A percentile compares a stretch with the other conserved stretches of the same genome.
These are phyloP conservation scores for Momotus momota DNA, from an alignment of 2,797 vertebrate genomes.

Conservation along the genomic window DNA sequence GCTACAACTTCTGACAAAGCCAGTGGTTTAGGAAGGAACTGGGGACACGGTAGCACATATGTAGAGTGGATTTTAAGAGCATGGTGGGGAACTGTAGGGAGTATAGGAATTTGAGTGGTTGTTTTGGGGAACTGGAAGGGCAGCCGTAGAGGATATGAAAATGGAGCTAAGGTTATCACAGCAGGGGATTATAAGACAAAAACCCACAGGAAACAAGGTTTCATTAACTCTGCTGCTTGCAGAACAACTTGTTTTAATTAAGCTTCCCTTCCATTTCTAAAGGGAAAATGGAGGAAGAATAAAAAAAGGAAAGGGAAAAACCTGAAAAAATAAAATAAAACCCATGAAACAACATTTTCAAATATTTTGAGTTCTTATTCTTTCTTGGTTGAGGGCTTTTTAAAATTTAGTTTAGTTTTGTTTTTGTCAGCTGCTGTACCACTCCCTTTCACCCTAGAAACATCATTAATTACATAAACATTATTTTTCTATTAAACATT, in stretches of 20 bases:
- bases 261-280: slow-evolving; percentile 50
- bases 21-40: not conserved
- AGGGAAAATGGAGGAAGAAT: slow-evolving; percentile 35
- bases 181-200: slow-evolving; percentile 16
- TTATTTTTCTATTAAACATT: not conserved
- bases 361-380: not conserved
- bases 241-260: slow-evolving; percentile 67
- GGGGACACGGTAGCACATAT: not conserved
- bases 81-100: not conserved
- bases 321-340: slow-evolving; percentile 64
- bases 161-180: slow-evolving; percentile 41
- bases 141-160: not conserved
- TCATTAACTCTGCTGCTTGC: slow-evolving; percentile 26
- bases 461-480: not conserved
- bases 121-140: not conserved
- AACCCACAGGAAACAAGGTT: slow-evolving; percentile 54
- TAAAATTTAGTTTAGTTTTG: not conserved
- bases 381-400: not conserved
- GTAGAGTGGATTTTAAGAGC: not conserved
- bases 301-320: slow-evolving; percentile 54
- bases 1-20: not conserved
- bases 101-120: not conserved
- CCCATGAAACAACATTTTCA: not conserved
- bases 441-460: not conserved
- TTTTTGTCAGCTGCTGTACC: not conserved